Evolutionary conservation across 2,888 invertebrate species (phyloP).

Genomic region (Pristionchus arcanus): DNA sequence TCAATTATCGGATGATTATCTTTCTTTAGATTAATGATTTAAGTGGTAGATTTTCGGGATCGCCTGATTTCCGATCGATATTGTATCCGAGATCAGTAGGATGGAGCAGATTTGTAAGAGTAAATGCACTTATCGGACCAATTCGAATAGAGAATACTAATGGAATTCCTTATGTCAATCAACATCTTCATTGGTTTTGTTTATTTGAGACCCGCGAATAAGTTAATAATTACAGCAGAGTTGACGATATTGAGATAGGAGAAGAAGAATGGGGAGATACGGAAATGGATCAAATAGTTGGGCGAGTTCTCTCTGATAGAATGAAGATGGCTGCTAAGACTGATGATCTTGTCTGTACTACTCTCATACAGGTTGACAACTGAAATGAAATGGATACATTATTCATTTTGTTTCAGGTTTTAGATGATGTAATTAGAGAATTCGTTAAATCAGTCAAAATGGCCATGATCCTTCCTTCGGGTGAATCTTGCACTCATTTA

Average conservation of each 20-base stretch:
- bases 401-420: not conserved
- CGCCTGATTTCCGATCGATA: not conserved
- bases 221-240: not conserved
- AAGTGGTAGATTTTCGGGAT: not conserved
- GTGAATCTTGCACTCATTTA: not conserved
- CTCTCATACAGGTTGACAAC: not conserved
- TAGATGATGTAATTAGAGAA: not conserved
- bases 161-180: slow-evolving; percentile 17
- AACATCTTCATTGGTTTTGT: not conserved
- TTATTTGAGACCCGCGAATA: not conserved
- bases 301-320: not conserved
- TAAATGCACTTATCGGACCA: not conserved
- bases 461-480: not conserved
- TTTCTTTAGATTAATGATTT: not conserved
- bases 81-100: not conserved
- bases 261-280: not conserved
- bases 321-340: slow-evolving; percentile 6
- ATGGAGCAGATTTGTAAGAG: not conserved
- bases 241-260: not conserved
- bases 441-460: not conserved
- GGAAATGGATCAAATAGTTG: slow-evolving; percentile 7
- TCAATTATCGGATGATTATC: not conserved
- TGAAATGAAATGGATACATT: not conserved
- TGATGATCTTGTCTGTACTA: not conserved
- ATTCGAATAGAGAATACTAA: not conserved